Evolutionary conservation across 2,888 invertebrate species (phyloP), one percentile per base, ranked within the genome.

Genomic region (Mechanitis mazaeus): DNA sequence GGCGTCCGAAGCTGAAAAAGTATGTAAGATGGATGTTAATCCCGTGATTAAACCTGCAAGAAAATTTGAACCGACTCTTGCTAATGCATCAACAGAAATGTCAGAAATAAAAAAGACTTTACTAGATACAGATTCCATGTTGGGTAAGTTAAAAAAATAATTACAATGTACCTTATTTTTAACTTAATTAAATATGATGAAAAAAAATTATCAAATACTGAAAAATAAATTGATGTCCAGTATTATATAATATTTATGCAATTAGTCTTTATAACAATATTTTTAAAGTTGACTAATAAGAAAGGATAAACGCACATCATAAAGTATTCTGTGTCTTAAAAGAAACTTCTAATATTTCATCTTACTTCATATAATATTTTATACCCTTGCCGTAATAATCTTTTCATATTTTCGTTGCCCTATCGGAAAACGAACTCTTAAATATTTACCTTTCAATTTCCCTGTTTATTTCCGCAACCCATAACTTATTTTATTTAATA

Each of bases 1-100:
- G 3, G 91, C 93, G 2, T 93, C 94, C 66, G 96, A 96, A 77
- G 93, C 94, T 79, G 95, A 96, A 77, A 96, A 96, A 78, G 93
- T 94, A 33, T 87, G 95, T 54, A 93, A 96, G 70, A 93, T 94
- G 7, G 95, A 95, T 66, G 94, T 95, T 56, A 96, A 96, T 85
- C 96, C 96, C 0, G 93, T 96, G 31, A 93, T 94, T 65, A 96
- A 96, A 76, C 95, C 96, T 0, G 95, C 95, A 2, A 90, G 95
- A 57, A 92, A 87, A 65, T 94, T 93, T 68, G 95, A 95, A 68
- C 91, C 93, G 50, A 92, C 94, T 38, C 89, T 93, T 12, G 91
- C 92, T 20, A 92, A 91, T 65, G 94, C 87, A 59, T 94, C 92
- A 46, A 95, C 95, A 33, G 96, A 96, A 82, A 94, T 95, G 84